Evolutionary conservation across 1,140 invertebrate species (phyloP).

Genomic region (Orchestia grillus): DNA sequence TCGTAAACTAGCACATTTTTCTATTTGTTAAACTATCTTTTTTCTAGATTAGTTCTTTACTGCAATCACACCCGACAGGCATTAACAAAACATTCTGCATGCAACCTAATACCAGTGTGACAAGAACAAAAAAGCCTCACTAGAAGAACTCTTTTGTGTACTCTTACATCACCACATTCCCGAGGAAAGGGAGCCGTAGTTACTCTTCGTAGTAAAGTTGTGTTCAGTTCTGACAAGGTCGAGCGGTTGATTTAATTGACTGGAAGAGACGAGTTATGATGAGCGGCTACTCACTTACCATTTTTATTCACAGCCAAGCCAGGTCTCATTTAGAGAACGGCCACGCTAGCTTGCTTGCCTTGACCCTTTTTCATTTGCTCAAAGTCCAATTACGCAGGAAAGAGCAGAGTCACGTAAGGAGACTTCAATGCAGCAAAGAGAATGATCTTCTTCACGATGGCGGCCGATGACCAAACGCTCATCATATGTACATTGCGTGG

Average conservation of each 20-base stretch:
- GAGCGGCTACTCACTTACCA: neutral
- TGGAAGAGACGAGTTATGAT: neutral
- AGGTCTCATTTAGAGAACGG: neutral
- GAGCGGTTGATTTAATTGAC: neutral
- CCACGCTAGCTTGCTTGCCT: neutral
- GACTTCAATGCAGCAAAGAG: neutral
- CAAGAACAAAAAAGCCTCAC: neutral
- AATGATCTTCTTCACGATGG: neutral
- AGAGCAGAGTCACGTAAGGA: neutral
- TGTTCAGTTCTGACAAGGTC: neutral
- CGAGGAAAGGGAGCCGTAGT: neutral
- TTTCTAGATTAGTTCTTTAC: neutral
- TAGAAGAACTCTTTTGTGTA: neutral
- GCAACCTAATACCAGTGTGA: neutral
- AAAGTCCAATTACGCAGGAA: neutral
- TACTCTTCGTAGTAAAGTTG: neutral
- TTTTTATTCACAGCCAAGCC: neutral
- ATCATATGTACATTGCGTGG: neutral
- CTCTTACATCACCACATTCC: neutral
- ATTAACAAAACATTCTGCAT: too few relatives aligned
- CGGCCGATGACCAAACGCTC: neutral
- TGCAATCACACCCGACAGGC: neutral
- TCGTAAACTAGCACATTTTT: neutral
- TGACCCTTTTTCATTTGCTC: neutral
- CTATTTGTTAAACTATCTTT: too few relatives aligned